These are phyloP conservation scores for Euborellia annulipes DNA, from an alignment of 1,140 invertebrate species.

Conservation along the genomic window DNA sequence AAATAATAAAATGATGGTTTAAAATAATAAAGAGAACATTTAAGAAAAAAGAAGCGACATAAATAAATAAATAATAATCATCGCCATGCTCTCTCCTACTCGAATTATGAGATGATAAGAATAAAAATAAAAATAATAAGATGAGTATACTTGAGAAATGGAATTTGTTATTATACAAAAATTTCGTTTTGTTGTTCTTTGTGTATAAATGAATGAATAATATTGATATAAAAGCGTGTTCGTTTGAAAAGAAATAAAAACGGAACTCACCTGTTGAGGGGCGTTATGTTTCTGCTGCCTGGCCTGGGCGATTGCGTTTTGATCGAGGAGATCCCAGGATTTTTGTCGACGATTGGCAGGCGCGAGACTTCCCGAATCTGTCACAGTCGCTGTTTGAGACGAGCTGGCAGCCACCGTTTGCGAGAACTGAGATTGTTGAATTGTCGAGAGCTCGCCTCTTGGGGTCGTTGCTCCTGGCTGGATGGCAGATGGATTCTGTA, in stretches of 20 bases:
- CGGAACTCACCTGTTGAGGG: slow-evolving; percentile 47
- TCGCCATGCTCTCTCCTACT: too few species aligned
- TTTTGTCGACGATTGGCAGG: slow-evolving; percentile 61
- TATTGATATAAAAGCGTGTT: neutral
- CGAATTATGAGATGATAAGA: too few species aligned
- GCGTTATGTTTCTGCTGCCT: slow-evolving; percentile 39
- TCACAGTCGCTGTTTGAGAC: neutral
- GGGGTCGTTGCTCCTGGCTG: slow-evolving; percentile 10
- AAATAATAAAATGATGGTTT: too few species aligned
- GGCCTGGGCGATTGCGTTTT: slow-evolving; percentile 54
- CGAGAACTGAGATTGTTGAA: slow-evolving; percentile 4
- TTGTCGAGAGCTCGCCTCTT: slow-evolving; percentile 17
- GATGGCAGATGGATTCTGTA: slow-evolving; percentile 17
- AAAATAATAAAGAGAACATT: too few species aligned
- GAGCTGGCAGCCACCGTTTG: neutral
- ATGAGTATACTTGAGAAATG: too few species aligned
- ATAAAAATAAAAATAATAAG: too few species aligned
- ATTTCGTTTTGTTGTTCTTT: too few species aligned
- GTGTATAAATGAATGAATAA: too few species aligned
- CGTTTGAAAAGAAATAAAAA: slow-evolving; percentile 1
- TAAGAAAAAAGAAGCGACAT: too few species aligned
- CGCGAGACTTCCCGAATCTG: slow-evolving; percentile 16
- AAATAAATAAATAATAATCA: too few species aligned
- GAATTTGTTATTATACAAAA: too few species aligned
- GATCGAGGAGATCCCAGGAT: slow-evolving; percentile 81